These are phyloP conservation scores for Typhlichthys subterraneus DNA, from an alignment of 2,797 vertebrate species.

Conservation along the genomic window DNA sequence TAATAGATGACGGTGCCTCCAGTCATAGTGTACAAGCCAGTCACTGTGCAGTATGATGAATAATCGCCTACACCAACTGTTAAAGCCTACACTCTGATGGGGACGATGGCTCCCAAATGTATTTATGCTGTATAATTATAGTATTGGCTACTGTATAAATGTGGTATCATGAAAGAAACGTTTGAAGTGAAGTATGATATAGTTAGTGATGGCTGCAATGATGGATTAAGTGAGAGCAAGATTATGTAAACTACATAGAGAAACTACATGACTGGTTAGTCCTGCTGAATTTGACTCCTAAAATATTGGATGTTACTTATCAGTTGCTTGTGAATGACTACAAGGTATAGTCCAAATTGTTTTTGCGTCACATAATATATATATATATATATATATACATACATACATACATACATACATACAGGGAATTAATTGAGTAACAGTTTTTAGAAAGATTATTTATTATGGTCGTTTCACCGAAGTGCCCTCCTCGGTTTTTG, in stretches of 20 bases:
- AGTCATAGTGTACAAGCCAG: slow-evolving; percentile 7
- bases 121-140: neutral
- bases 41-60: slow-evolving; percentile 21
- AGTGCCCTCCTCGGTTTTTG: slow-evolving; percentile 31
- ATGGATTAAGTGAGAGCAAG: slow-evolving; percentile 17
- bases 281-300: neutral
- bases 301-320: slow-evolving; percentile 5
- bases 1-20: neutral
- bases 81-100: neutral
- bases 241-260: slow-evolving; percentile 13
- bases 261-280: slow-evolving; percentile 8
- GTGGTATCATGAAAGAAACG: slow-evolving; percentile 4
- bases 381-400: slow-evolving; percentile 1
- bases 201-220: slow-evolving; percentile 6
- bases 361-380: neutral
- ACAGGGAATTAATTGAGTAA: neutral
- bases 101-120: slow-evolving; percentile 12
- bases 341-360: neutral
- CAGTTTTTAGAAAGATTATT: neutral
- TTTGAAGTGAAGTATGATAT: neutral
- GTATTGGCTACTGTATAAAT: neutral
- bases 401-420: neutral
- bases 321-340: too few species aligned
- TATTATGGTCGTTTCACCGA: slow-evolving; percentile 5
- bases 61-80: slow-evolving; percentile 21